These are phyloP conservation scores for Ageneiosus marmoratus DNA, from an alignment of 2,113 vertebrate species.

Conservation along the genomic window DNA sequence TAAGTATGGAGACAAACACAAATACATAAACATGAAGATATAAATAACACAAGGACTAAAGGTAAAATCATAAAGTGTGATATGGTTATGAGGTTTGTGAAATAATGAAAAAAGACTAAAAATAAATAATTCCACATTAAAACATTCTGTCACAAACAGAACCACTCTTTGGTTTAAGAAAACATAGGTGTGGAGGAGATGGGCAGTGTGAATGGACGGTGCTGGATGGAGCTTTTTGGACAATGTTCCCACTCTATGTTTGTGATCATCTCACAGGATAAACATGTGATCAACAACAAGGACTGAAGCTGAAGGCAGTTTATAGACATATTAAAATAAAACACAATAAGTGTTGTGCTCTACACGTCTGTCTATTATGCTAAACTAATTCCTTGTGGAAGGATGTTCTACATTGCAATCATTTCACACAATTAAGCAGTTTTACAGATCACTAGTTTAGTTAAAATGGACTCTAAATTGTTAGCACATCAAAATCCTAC, in stretches of 20 bases:
- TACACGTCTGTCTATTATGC: slow-evolving; percentile 22
- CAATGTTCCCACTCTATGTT: slow-evolving; percentile 42
- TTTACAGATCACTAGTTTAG: slow-evolving; percentile 29
- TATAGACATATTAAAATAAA: slow-evolving; percentile 51
- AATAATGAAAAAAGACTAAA: not conserved
- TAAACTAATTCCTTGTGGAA: not conserved
- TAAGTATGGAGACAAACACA: not conserved
- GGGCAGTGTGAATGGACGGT: slow-evolving; percentile 13
- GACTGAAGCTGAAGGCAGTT: slow-evolving; percentile 61
- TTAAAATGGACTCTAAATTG: slow-evolving; percentile 5
- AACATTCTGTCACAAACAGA: slow-evolving; percentile 51
- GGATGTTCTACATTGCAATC: not conserved
- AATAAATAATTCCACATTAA: not conserved
- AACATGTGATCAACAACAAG: slow-evolving; percentile 21
- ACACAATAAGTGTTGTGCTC: slow-evolving; percentile 57
- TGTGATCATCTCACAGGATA: slow-evolving; percentile 38
- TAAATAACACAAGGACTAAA: slow-evolving; percentile 13
- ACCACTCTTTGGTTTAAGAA: slow-evolving; percentile 72
- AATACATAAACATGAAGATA: not conserved
- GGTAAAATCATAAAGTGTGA: slow-evolving; percentile 61
- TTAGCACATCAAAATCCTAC: slow-evolving; percentile 33
- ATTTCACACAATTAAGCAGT: slow-evolving; percentile 24
- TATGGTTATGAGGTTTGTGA: slow-evolving; percentile 56
- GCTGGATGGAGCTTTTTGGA: slow-evolving; percentile 26
- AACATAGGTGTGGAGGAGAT: slow-evolving; percentile 48